phyloP scores from a whole-genome alignment of 2,888 invertebrate species.

The Drosophila hawaiiensis region DNA sequence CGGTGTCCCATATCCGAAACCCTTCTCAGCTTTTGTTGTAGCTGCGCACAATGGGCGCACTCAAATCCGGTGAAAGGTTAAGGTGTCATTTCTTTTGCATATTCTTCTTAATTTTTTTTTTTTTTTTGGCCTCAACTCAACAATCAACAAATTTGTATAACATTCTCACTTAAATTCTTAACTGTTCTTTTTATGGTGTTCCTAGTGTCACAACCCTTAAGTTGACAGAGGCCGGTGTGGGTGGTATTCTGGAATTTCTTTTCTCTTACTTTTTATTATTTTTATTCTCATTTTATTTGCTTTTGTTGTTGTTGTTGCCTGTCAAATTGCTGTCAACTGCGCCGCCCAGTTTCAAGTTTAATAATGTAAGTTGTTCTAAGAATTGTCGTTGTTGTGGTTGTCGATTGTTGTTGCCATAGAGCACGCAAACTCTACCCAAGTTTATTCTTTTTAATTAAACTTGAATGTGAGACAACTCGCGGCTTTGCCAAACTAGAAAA shows the following conservation, averaged over 20 bases:
- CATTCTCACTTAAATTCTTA: constrained; percentile 52
- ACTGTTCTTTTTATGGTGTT: constrained; percentile 37
- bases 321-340: constrained; percentile 83
- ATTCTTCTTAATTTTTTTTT: constrained; percentile 2
- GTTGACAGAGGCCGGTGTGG: constrained; percentile 29
- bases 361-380: constrained; percentile 58
- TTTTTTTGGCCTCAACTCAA: constrained; percentile 57
- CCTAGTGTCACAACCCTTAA: constrained; percentile 67
- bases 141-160: constrained; percentile 79
- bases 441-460: constrained; percentile 69
- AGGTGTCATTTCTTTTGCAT: constrained; percentile 60
- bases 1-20: constrained; percentile 68
- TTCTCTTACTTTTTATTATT: constrained; percentile 30
- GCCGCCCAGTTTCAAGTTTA: constrained; percentile 58
- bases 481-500: constrained; percentile 23
- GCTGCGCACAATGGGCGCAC: constrained; percentile 46
- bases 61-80: constrained; percentile 69
- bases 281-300: constrained; percentile 56
- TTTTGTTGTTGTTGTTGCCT: constrained; percentile 63
- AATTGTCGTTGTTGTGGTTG: constrained; percentile 21
- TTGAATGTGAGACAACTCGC: constrained; percentile 54
- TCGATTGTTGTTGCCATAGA: constrained; percentile 24
- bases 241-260: constrained; percentile 31
- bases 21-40: constrained; percentile 50
- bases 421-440: constrained; percentile 31